Evolutionary conservation across 2,888 invertebrate genomes (phyloP).

Genomic region (Sarcophaga subvicina): DNA sequence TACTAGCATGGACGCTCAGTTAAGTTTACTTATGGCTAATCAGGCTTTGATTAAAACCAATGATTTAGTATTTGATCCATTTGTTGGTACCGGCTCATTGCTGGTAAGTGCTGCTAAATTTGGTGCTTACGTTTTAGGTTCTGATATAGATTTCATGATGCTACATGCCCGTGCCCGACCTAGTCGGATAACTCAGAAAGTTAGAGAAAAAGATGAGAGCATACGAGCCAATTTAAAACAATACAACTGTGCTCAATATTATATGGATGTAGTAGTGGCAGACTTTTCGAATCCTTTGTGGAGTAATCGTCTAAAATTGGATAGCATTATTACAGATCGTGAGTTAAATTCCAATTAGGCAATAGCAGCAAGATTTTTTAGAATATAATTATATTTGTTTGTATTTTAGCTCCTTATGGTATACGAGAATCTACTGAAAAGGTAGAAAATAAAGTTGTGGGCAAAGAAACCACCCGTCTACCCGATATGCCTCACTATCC

Average conservation of each 20-base stretch:
- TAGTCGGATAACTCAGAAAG: conserved; percentile 89
- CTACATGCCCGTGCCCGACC: conserved; percentile 93
- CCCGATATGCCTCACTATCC: conserved; percentile 89
- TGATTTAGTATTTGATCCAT: conserved; percentile 95
- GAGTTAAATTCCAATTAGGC: conserved; percentile 80
- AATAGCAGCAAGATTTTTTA: background rate
- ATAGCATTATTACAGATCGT: conserved; percentile 98
- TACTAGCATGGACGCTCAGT: conserved; percentile 98
- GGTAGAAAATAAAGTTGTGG: conserved; percentile 82
- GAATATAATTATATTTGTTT: conserved; percentile 3
- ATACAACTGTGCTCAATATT: conserved; percentile 89
- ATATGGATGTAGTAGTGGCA: conserved; percentile 94
- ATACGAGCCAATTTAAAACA: conserved; percentile 94
- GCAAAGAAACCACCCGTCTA: conserved; percentile 84
- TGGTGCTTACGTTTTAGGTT: conserved; percentile 93
- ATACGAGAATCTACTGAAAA: conserved; percentile 96
- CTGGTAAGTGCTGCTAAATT: conserved; percentile 94
- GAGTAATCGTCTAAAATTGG: conserved; percentile 87
- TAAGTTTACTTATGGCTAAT: conserved; percentile 97
- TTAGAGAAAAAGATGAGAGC: conserved; percentile 92
- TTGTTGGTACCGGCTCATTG: conserved; percentile 90
- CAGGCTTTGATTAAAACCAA: conserved; percentile 89
- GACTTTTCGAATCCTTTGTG: conserved; percentile 95
- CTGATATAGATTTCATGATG: conserved; percentile 97
- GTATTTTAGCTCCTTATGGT: conserved; percentile 95